A percentile compares a stretch with the other conserved stretches of the same genome.
Evolutionary conservation across 2,113 vertebrate genomes (phyloP).

Genomic region (Tragelaphus strepsiceros): DNA sequence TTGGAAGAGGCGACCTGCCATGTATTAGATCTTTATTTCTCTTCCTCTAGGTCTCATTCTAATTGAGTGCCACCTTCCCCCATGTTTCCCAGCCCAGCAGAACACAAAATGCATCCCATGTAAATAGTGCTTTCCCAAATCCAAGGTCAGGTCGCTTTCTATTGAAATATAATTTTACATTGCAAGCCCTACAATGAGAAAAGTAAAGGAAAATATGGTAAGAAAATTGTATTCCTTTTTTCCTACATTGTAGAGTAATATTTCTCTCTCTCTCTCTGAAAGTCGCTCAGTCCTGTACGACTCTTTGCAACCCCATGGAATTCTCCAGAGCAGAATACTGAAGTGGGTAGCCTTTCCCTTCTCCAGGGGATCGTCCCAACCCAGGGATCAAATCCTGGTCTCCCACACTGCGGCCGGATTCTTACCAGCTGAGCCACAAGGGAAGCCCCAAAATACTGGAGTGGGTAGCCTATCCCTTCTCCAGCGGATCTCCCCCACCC

Average conservation of each 20-base stretch:
- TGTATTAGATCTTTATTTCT: background rate
- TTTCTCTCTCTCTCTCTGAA: background rate
- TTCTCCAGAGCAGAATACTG: background rate
- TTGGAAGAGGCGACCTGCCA: background rate
- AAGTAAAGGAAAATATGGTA: background rate
- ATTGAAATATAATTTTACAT: background rate
- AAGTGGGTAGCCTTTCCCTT: background rate
- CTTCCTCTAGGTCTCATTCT: background rate
- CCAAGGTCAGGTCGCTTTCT: background rate
- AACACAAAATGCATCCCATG: background rate
- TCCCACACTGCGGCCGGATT: fast-evolving
- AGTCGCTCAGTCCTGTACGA: fast-evolving
- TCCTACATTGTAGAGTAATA: background rate
- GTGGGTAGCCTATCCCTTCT: background rate
- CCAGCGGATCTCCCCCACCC: background rate
- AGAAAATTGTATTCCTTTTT: background rate
- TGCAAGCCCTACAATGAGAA: background rate
- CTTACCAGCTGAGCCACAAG: background rate
- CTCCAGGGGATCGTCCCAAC: background rate
- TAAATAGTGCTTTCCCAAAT: background rate
- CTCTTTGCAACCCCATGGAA: background rate
- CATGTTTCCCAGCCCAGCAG: background rate
- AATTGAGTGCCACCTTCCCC: background rate
- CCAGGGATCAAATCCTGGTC: background rate
- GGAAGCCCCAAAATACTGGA: background rate